Conservation (phyloP, 1,140 invertebrate genomes). For the Euschistus heros region DNA sequence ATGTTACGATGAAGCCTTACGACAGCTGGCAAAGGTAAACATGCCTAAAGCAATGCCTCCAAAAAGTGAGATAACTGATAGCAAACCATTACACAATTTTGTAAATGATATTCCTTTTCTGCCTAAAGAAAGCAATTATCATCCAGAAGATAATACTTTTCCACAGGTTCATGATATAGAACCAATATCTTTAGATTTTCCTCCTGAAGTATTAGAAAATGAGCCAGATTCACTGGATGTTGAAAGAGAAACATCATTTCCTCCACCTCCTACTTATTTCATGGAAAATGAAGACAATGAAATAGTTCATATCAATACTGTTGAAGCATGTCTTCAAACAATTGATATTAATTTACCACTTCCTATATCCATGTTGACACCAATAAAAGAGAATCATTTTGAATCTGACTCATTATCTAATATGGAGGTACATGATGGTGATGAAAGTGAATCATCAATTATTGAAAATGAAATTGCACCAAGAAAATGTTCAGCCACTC, state of each 20-base stretch:
- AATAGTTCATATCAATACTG: slow-evolving; percentile 10
- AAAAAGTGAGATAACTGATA: not conserved
- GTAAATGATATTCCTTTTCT: not conserved
- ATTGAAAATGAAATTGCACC: not conserved
- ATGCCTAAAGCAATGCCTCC: slow-evolving; percentile 20
- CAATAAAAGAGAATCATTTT: slow-evolving; percentile 25
- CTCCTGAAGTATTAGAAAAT: slow-evolving; percentile 20
- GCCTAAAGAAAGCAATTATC: not conserved
- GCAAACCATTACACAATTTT: too few relatives aligned
- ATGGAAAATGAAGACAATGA: slow-evolving; percentile 23
- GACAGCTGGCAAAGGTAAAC: slow-evolving; percentile 30
- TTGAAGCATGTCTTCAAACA: slow-evolving; percentile 10
- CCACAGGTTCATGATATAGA: slow-evolving; percentile 6
- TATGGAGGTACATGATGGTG: slow-evolving; percentile 13
- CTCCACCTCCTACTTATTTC: slow-evolving; percentile 25
- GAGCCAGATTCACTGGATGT: slow-evolving; percentile 22
- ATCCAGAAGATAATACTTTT: not conserved
- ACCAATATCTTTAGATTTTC: slow-evolving; percentile 8
- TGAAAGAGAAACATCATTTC: slow-evolving; percentile 21
- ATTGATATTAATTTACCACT: slow-evolving; percentile 16
- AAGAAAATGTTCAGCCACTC: slow-evolving; percentile 9
- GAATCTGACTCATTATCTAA: slow-evolving; percentile 24
- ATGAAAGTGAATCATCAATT: slow-evolving; percentile 16
- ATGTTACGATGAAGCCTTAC: slow-evolving; percentile 32
- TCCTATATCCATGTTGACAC: slow-evolving; percentile 26